Base-by-base conservation (phyloP, 1,140 invertebrate genomes). In the Diorhabda carinulata region DNA sequence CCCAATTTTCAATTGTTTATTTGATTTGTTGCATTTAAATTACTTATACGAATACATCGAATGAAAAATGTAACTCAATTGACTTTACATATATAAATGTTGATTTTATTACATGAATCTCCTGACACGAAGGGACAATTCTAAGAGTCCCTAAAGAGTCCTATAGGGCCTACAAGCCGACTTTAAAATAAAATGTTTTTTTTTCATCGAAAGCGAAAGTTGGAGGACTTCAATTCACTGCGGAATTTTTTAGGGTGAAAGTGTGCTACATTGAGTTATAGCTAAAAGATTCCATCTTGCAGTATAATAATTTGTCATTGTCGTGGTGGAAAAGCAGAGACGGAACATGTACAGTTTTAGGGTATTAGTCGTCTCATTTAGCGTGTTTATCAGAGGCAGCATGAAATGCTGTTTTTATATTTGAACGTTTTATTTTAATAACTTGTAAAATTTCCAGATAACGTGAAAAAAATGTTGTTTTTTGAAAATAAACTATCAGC, bases 271-370 rank as follows among this genome's bases (percentile, higher is more conserved):
- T 52, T 52, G 47, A 52, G 47, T 52, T 52, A 52, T 52, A n/a
- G 47, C n/a, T 52, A n/a, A 52, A 52, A 52, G 47, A 52, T 52
- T 52, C 6, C 47, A 52, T 52, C 47, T 52, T 52, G 47, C 47
- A 52, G 47, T 52, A 52, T 52, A 52, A 52, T 52, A 52, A 52
- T 52, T 52, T 52, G 47, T 52, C 47, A 52, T 52, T 52, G 47
- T n/a, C 47, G 47, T 6, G 47, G 47, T 52, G 6, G 25, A 52
- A 3, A n/a, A n/a, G 2, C 47, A 52, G 47, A n/a, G 47, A n/a
- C 47, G 47, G 2, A 52, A 2, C 2, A 52, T 25, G 25, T 25
- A 25, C 25, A 25, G 25, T 25, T 25, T 25, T 25, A 25, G 25
- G 25, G 25, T 25, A 25, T 25, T 25, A 25, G 25, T 25, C 25